Evolutionary conservation across 2,888 invertebrate genomes (phyloP), one percentile per base, ranked within the genome.

Genomic region (Bombyx huttoni): DNA sequence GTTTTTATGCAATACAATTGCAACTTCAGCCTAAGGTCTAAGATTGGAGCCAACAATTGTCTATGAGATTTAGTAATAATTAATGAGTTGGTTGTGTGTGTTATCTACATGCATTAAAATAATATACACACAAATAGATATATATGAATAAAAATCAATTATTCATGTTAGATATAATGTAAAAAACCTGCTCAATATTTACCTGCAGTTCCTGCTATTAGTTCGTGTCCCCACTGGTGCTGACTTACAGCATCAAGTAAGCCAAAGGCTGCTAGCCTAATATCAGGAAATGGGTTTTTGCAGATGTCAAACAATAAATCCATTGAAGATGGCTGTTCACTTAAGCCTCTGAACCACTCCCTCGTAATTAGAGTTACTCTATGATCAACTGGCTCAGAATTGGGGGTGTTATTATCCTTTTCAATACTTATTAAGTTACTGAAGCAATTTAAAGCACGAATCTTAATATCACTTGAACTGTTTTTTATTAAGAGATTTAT

Each of bases 211-310:
- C 89, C 83, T 58, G 91, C 92, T 45, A 96, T 91, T 51, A 92
- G 88, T 59, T 92, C 90, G 70, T 95, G 92, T 14, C 96, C 97
- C 97, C 97, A 98, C 1, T 84, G 80, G 68, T 94, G 94, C 54
- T 89, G 80, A 14, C 93, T 92, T 13, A 96, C 69, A 0, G 92
- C 89, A 59, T 90, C 89, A 48, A 97, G 75, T 35, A 96, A 81
- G 13, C 88, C 83, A 48, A 95, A 84, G 14, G 93, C 92, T 13
- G 93, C 91, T 53, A 91, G 70, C 68, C 93, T 92, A 13, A 96
- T 89, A 61, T 97, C 97, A 0, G 91, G 83, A 69, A 97, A 97
- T 8, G 97, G 97, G 78, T 94, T 95, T 57, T 92, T 92, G 55
- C 92, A 91, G 47, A 92, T 80, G 1, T 85, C 71, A 67, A 91